phyloP scores from a whole-genome alignment of 2,888 invertebrate genomes.

The Rotaria macrura region DNA sequence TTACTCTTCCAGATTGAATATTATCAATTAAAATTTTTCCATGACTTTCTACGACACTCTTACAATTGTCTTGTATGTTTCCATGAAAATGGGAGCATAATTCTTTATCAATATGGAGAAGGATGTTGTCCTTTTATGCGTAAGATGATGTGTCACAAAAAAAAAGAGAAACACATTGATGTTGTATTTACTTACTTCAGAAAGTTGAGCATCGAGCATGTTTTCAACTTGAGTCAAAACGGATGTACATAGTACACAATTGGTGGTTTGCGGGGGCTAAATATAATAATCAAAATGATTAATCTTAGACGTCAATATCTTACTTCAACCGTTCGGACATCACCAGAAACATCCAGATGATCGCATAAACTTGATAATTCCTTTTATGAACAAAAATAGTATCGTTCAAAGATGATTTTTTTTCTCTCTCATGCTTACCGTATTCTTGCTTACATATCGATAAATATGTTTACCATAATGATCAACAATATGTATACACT shows the following conservation, averaged over 20 bases:
- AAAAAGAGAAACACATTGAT: neutral
- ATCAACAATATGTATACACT: constrained; percentile 2
- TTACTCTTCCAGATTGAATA: neutral
- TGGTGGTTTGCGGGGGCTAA: neutral
- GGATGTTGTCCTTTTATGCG: neutral
- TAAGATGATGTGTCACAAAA: too few species aligned
- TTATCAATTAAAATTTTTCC: neutral
- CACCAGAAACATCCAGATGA: neutral
- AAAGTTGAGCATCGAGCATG: constrained; percentile 16
- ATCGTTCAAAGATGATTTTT: neutral
- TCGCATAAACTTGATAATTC: neutral
- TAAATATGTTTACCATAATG: neutral
- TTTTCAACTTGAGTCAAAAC: constrained; percentile 18
- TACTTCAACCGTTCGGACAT: neutral
- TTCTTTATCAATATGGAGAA: constrained; percentile 22
- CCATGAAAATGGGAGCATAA: constrained; percentile 9
- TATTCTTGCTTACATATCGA: neutral
- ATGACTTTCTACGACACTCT: neutral
- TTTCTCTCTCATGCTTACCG: neutral
- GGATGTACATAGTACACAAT: constrained; percentile 29
- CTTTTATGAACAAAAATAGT: neutral
- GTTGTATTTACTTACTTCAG: neutral
- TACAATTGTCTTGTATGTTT: neutral
- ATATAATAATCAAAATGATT: neutral
- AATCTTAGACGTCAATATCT: neutral